A percentile compares a stretch with the other conserved stretches of the same genome.
Conservation (phyloP, 2,113 vertebrate genomes). For the Osmerus eperlanus region DNA sequence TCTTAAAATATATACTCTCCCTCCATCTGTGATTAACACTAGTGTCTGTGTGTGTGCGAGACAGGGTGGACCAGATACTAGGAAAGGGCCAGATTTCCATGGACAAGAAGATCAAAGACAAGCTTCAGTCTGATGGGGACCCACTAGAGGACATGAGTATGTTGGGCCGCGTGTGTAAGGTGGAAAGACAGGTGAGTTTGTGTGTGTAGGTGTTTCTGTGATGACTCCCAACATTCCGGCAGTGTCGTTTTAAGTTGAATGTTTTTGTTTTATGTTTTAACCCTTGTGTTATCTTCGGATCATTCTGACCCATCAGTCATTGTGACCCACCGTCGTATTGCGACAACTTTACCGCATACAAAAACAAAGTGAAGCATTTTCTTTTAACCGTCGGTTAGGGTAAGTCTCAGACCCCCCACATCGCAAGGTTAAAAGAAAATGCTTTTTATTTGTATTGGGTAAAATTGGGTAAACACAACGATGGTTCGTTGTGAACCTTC, state of each 20-base stretch:
- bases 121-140: slow-evolving; percentile 86
- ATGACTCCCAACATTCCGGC: background rate
- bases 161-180: slow-evolving; percentile 95
- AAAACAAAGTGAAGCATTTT: too few relatives aligned
- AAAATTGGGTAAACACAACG: too few relatives aligned
- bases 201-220: background rate
- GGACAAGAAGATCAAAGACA: slow-evolving; percentile 90
- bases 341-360: too few relatives aligned
- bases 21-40: slow-evolving; percentile 13
- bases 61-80: slow-evolving; percentile 95
- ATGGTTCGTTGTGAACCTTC: too few relatives aligned
- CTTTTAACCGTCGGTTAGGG: too few relatives aligned
- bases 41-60: slow-evolving; percentile 22
- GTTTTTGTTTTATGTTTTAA: too few relatives aligned
- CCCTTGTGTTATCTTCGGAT: too few relatives aligned
- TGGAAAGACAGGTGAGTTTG: slow-evolving; percentile 90
- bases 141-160: slow-evolving; percentile 90
- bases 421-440: too few relatives aligned
- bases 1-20: background rate
- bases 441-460: too few relatives aligned
- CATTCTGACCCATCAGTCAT: too few relatives aligned
- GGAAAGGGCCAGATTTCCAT: slow-evolving; percentile 93
- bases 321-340: too few relatives aligned
- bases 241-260: background rate
- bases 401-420: too few relatives aligned